Percentiles rank a stretch among this genome's conserved stretches.
Conservation (phyloP, 2,888 invertebrate species). For the Hesperia comma region DNA sequence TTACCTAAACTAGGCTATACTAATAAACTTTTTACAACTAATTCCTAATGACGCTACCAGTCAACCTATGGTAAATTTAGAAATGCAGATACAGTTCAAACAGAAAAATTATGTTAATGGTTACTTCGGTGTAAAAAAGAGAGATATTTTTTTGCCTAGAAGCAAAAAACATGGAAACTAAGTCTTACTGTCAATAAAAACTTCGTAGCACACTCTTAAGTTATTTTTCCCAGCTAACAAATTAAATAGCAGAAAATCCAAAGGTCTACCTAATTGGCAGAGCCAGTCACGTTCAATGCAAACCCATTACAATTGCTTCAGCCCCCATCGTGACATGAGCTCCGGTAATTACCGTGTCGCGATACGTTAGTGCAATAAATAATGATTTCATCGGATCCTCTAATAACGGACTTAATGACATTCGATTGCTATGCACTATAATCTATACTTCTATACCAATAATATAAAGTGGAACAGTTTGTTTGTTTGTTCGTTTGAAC, state of each 20-base stretch:
- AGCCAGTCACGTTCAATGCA: constrained; percentile 3
- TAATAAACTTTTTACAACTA: no score
- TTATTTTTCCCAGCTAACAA: not conserved
- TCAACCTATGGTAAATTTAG: no score
- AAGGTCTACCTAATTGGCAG: constrained; percentile 7
- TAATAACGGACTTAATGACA: constrained; percentile 43
- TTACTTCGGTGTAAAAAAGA: no score
- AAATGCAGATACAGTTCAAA: no score
- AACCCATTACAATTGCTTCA: constrained; percentile 7
- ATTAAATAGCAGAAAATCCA: not conserved
- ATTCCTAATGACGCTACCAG: no score
- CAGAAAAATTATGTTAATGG: no score
- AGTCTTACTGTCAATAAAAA: not conserved
- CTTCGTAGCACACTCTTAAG: not conserved
- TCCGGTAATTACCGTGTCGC: constrained; percentile 35
- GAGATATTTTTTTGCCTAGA: no score
- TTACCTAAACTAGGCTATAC: no score
- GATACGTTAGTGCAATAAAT: constrained; percentile 41
- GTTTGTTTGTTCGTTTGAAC: no score
- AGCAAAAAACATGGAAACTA: no score
- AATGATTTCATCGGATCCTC: constrained; percentile 42
- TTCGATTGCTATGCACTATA: constrained; percentile 34
- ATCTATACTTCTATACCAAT: no score
- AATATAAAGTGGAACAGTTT: no score
- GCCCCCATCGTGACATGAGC: constrained; percentile 24